Evolutionary conservation across 2,113 vertebrate genomes (phyloP).

Genomic region (Macaca mulatta): DNA sequence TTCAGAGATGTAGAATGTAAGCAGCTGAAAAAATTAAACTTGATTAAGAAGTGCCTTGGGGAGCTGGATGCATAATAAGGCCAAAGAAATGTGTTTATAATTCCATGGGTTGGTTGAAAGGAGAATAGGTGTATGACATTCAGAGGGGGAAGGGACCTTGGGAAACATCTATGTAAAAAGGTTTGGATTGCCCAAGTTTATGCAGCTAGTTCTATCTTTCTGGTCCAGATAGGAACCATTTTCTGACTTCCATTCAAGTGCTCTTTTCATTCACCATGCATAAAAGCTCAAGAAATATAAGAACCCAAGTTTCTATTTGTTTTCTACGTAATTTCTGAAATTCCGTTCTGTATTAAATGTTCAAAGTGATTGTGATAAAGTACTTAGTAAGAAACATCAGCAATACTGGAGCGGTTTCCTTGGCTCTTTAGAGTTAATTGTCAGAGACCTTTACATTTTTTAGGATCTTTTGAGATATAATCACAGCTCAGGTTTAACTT

Average conservation of each 20-base stretch:
- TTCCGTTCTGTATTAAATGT: neutral
- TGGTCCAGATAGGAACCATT: neutral
- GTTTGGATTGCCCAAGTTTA: neutral
- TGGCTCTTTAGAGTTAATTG: neutral
- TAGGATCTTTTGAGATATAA: neutral
- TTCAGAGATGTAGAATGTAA: neutral
- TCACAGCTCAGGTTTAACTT: neutral
- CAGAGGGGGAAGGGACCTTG: neutral
- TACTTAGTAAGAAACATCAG: neutral
- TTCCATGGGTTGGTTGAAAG: neutral
- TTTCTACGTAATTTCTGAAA: conserved; percentile 16
- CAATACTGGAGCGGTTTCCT: neutral
- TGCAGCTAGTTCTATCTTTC: neutral
- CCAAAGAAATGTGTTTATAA: neutral
- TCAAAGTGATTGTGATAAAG: neutral
- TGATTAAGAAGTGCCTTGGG: neutral
- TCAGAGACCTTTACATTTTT: neutral
- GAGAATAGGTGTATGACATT: neutral
- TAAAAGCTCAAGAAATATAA: neutral
- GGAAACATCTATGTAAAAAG: neutral
- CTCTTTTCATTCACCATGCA: neutral
- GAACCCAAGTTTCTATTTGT: neutral
- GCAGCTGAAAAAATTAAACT: neutral
- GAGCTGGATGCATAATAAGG: neutral
- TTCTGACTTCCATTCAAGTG: neutral